Evolutionary conservation across 2,797 vertebrate genomes (phyloP).

Genomic region (Cirrhinus molitorella): DNA sequence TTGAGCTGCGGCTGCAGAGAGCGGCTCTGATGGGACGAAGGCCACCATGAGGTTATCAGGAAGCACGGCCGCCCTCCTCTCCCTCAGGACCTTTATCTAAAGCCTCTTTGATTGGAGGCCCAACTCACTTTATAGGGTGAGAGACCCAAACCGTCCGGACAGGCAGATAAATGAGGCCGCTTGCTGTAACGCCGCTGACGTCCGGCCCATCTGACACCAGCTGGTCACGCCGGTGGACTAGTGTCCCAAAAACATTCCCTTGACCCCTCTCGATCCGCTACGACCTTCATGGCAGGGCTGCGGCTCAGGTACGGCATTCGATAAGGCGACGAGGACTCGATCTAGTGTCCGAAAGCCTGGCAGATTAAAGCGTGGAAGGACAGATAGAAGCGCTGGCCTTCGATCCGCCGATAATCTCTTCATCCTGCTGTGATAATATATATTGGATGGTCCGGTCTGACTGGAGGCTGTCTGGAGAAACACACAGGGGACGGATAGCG

Average conservation of each 20-base stretch:
- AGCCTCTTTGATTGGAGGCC: constrained; percentile 52
- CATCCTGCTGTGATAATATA: constrained; percentile 79
- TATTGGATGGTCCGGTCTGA: constrained; percentile 74
- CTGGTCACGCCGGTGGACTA: neutral
- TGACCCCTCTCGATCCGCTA: constrained; percentile 56
- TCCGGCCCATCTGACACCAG: constrained; percentile 42
- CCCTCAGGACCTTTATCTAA: constrained; percentile 54
- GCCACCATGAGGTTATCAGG: constrained; percentile 57
- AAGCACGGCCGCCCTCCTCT: constrained; percentile 12
- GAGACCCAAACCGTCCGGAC: constrained; percentile 21
- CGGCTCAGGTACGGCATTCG: neutral
- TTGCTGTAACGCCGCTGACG: neutral
- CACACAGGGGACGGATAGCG: constrained; percentile 77
- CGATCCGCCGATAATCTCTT: constrained; percentile 76
- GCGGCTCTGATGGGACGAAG: constrained; percentile 48
- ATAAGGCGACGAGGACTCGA: constrained; percentile 17
- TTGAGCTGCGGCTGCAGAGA: constrained; percentile 56
- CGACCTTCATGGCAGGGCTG: constrained; percentile 59
- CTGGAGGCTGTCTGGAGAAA: constrained; percentile 72
- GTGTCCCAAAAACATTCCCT: constrained; percentile 46
- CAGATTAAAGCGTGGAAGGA: constrained; percentile 61
- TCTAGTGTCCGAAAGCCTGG: constrained; percentile 40
- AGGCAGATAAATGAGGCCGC: constrained; percentile 28
- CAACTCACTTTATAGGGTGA: constrained; percentile 32
- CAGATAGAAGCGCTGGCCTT: constrained; percentile 59